A percentile compares a stretch with the other conserved stretches of the same genome.
Evolutionary conservation across 2,888 invertebrate genomes (phyloP).

Genomic region (Stegana nigrithorax): DNA sequence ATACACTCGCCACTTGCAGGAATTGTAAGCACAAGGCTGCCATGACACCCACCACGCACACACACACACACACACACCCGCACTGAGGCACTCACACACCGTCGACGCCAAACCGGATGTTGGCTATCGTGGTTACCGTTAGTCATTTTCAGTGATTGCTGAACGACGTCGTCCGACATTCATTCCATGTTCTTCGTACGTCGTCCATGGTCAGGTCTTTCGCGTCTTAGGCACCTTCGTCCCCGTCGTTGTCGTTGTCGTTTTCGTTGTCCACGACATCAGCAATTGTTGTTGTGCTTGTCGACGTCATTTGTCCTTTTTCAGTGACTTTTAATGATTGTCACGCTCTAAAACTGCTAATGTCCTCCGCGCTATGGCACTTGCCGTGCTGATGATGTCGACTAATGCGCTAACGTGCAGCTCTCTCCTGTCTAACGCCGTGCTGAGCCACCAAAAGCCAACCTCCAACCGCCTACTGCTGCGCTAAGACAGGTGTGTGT

Average conservation of each 20-base stretch:
- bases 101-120: constrained; percentile 51
- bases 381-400: constrained; percentile 5
- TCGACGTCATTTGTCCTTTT: constrained; percentile 12
- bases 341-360: constrained; percentile 41
- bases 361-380: neutral
- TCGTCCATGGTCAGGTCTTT: too few relatives aligned
- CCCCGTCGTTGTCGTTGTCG: neutral
- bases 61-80: neutral
- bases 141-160: constrained; percentile 62
- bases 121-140: constrained; percentile 63
- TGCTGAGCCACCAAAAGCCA: too few relatives aligned
- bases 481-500: constrained; percentile 9
- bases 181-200: constrained; percentile 13
- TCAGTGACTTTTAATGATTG: constrained; percentile 56
- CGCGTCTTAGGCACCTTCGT: neutral
- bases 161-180: constrained; percentile 31
- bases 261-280: neutral
- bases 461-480: neutral
- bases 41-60: neutral
- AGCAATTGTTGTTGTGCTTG: too few relatives aligned
- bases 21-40: too few relatives aligned
- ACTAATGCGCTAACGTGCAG: constrained; percentile 9
- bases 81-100: neutral
- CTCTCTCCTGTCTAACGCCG: too few relatives aligned
- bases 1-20: too few relatives aligned